Conservation (phyloP, 2,113 vertebrate genomes). For the Dryoscopus gambensis region DNA sequence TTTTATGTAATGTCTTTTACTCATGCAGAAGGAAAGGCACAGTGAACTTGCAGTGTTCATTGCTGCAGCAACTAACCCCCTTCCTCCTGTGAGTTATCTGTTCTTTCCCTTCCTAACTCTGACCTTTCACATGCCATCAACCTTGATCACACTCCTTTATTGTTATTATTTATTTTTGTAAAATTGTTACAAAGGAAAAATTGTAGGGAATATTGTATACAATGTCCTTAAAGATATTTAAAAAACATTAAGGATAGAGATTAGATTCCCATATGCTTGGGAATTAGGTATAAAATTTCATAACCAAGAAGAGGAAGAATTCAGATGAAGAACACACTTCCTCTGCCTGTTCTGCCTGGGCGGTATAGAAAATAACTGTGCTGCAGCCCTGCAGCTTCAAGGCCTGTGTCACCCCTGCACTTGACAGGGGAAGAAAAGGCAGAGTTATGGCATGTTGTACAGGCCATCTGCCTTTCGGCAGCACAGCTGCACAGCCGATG, state of each 20-base stretch:
- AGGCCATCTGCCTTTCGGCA: background rate
- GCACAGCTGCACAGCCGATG: background rate
- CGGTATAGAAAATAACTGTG: background rate
- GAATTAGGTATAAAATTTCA: background rate
- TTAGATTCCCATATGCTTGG: background rate
- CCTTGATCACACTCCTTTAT: background rate
- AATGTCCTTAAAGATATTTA: background rate
- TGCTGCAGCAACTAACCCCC: background rate
- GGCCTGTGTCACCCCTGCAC: background rate
- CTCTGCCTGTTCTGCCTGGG: background rate
- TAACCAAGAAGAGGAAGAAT: background rate
- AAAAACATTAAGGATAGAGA: background rate
- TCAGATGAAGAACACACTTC: background rate
- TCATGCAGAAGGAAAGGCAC: background rate
- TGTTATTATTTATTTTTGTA: background rate
- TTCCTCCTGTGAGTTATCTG: background rate
- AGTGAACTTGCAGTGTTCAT: background rate
- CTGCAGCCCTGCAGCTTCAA: background rate
- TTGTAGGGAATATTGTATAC: background rate
- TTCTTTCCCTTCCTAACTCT: background rate
- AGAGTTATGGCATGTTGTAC: background rate
- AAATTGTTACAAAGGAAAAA: background rate
- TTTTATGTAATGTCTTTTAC: background rate
- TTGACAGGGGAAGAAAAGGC: background rate
- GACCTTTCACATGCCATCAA: background rate